These are phyloP conservation scores for Lepeophtheirus nordmannii DNA, from an alignment of 2,888 invertebrate species.

Conservation along the genomic window DNA sequence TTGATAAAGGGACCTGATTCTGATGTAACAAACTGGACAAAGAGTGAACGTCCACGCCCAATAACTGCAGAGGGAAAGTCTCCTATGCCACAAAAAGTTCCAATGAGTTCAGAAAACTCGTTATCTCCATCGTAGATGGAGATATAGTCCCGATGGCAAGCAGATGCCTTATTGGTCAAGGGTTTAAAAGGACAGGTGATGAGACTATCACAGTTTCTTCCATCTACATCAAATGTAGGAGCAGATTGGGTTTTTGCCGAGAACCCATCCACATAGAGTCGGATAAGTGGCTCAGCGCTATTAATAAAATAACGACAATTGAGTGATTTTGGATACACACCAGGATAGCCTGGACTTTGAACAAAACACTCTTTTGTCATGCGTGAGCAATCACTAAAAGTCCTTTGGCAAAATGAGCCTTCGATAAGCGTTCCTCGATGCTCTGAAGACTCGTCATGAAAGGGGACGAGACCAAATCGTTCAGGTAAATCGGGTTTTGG, in stretches of 20 bases:
- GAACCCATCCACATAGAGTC: not conserved
- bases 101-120: slow-evolving; percentile 68
- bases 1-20: slow-evolving; percentile 28
- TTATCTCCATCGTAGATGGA: slow-evolving; percentile 71
- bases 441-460: not conserved
- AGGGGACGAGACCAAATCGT: slow-evolving; percentile 5
- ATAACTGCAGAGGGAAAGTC: slow-evolving; percentile 85
- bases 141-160: not conserved
- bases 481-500: not conserved
- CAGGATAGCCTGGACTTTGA: not conserved
- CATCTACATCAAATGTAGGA: not conserved
- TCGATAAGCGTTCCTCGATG: not conserved
- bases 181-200: not conserved
- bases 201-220: slow-evolving; percentile 4
- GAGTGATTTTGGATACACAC: not conserved
- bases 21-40: slow-evolving; percentile 31
- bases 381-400: not conserved
- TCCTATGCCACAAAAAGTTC: slow-evolving; percentile 79
- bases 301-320: not conserved
- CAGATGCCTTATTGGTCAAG: not conserved
- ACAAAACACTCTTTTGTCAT: not conserved
- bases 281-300: not conserved
- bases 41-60: slow-evolving; percentile 49
- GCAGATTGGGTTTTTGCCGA: not conserved
- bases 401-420: not conserved